Conservation (phyloP, 2,113 vertebrate species). For the Epinephelus fuscoguttatus region DNA sequence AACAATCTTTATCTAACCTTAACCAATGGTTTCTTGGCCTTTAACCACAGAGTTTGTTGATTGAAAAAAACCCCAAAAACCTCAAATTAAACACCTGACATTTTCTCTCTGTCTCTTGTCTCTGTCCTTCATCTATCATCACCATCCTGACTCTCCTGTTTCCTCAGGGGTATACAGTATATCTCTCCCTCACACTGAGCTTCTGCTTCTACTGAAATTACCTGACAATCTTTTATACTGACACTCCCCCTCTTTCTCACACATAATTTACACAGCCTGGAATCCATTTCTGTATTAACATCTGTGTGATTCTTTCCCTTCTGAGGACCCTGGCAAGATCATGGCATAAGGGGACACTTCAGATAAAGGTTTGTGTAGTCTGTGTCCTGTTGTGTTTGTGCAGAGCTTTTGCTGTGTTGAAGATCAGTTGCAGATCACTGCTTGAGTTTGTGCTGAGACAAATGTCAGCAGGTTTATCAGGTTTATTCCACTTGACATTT, state of each 20-base stretch:
- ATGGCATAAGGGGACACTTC: neutral
- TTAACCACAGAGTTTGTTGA: too few relatives aligned
- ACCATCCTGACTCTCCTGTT: too few relatives aligned
- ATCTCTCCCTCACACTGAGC: neutral
- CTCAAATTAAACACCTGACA: neutral
- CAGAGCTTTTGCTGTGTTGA: neutral
- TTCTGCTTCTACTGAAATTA: conserved; percentile 12
- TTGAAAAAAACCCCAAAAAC: too few relatives aligned
- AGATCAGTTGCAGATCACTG: too few relatives aligned
- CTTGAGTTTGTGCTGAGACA: neutral
- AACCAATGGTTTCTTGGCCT: too few relatives aligned
- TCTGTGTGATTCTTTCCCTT: neutral
- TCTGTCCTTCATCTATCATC: neutral
- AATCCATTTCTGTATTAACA: conserved; percentile 6
- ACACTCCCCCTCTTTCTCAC: neutral
- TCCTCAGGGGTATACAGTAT: neutral
- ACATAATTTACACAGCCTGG: neutral
- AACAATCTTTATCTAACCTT: neutral
- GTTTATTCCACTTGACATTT: conserved; percentile 44
- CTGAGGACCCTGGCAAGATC: neutral
- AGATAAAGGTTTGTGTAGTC: neutral
- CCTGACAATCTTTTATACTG: neutral
- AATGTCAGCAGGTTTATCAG: conserved; percentile 20
- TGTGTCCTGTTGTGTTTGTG: neutral
- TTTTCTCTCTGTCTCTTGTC: neutral